Evolutionary conservation across 2,888 invertebrate species (phyloP).

Genomic region (Graphium colonna): DNA sequence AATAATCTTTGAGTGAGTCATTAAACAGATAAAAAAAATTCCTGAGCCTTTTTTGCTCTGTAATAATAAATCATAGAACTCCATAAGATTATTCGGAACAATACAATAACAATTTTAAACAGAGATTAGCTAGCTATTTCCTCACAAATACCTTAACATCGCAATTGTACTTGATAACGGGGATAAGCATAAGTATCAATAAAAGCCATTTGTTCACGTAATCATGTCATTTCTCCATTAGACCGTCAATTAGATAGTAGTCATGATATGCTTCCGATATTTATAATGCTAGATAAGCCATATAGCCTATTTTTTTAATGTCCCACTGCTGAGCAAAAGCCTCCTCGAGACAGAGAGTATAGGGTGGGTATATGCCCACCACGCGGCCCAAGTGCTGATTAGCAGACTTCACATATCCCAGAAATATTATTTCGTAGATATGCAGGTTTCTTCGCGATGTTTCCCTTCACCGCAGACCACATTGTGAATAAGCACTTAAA

Average conservation of each 20-base stretch:
- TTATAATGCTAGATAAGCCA: no score
- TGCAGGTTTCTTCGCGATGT: no score
- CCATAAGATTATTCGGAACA: not conserved
- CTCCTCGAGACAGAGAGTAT: no score
- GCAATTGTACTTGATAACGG: not conserved
- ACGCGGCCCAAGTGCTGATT: no score
- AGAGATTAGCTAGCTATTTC: not conserved
- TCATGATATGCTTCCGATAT: not conserved
- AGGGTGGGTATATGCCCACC: no score
- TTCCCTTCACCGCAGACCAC: no score
- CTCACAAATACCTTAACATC: not conserved
- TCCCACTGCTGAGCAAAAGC: no score
- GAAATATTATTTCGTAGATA: no score
- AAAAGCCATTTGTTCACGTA: constrained; percentile 16
- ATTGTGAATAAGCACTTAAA: no score
- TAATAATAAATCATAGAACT: not conserved
- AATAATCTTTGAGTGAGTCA: not conserved
- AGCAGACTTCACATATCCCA: no score
- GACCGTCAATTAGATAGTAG: not conserved
- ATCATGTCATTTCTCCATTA: not conserved
- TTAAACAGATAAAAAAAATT: not conserved
- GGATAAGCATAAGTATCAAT: constrained; percentile 14
- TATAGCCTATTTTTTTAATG: no score
- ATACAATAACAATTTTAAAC: not conserved
- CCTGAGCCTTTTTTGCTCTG: not conserved